Conservation (phyloP, 2,113 vertebrate species). For the Lagenorhynchus albirostris region DNA sequence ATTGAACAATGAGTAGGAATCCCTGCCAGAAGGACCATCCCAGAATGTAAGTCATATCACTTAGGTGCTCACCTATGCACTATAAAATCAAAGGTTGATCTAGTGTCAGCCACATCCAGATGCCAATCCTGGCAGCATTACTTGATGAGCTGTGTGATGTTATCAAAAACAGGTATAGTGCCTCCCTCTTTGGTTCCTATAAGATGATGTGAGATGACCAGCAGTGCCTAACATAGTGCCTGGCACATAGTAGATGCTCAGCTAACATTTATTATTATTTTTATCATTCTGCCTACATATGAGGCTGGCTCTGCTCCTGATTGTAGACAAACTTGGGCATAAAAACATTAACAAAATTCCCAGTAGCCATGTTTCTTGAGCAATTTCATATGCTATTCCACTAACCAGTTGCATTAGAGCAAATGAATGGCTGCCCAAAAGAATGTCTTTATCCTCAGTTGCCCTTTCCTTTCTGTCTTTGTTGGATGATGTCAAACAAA, state of each 20-base stretch:
- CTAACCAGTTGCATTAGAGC: slow-evolving; percentile 73
- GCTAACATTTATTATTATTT: background rate
- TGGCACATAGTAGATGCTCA: background rate
- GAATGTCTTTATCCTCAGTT: slow-evolving; percentile 73
- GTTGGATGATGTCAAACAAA: slow-evolving; percentile 29
- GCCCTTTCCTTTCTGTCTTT: slow-evolving; percentile 56
- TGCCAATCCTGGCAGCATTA: background rate
- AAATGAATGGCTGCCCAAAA: slow-evolving; percentile 47
- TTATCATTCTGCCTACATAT: background rate
- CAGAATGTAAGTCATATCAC: background rate
- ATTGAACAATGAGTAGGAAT: background rate
- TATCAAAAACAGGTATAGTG: background rate
- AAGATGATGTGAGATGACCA: background rate
- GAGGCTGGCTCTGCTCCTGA: background rate
- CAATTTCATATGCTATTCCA: slow-evolving; percentile 66
- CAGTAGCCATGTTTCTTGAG: slow-evolving; percentile 52
- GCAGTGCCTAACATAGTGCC: background rate
- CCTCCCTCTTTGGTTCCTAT: background rate
- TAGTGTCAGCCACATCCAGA: background rate
- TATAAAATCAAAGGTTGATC: background rate
- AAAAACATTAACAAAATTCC: slow-evolving; percentile 57
- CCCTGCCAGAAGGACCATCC: background rate
- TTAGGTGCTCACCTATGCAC: background rate
- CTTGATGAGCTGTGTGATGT: background rate
- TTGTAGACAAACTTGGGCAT: slow-evolving; percentile 55